Conservation (phyloP, 2,113 vertebrate genomes). For the Falco punctatus region DNA sequence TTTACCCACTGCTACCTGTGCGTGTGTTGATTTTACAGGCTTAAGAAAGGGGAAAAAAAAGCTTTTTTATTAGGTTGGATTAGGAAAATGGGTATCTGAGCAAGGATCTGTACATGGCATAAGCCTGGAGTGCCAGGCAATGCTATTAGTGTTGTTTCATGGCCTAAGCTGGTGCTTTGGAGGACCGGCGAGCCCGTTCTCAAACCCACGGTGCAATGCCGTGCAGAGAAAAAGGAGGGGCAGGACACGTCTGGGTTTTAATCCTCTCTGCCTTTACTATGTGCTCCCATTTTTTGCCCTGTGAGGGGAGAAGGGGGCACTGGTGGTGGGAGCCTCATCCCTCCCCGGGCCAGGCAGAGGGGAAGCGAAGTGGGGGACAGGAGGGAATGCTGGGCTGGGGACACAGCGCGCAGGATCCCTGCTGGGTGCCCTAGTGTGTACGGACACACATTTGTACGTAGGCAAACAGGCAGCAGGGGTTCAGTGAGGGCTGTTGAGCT, state of each 20-base stretch:
- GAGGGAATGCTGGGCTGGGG: not conserved
- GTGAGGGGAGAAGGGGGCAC: not conserved
- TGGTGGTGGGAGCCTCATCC: not conserved
- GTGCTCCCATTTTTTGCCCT: not conserved
- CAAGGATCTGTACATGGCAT: fast-evolving
- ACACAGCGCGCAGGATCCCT: fast-evolving
- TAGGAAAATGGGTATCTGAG: not conserved
- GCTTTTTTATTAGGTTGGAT: not conserved
- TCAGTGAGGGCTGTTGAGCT: not conserved
- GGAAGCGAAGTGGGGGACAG: not conserved
- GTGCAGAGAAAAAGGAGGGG: not conserved
- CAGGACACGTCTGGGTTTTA: not conserved
- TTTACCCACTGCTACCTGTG: not conserved
- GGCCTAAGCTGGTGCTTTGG: not conserved
- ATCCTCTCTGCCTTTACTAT: fast-evolving
- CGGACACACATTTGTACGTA: not conserved
- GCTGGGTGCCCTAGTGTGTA: not conserved
- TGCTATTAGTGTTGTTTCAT: fast-evolving
- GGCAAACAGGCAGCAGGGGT: not conserved
- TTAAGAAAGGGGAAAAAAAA: not conserved
- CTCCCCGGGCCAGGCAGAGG: not conserved
- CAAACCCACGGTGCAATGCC: not conserved
- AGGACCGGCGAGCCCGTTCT: not conserved
- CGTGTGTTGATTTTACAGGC: not conserved
- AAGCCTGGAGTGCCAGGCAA: not conserved